Conservation (phyloP, 2,113 vertebrate species). For the Propithecus coquereli region DNA sequence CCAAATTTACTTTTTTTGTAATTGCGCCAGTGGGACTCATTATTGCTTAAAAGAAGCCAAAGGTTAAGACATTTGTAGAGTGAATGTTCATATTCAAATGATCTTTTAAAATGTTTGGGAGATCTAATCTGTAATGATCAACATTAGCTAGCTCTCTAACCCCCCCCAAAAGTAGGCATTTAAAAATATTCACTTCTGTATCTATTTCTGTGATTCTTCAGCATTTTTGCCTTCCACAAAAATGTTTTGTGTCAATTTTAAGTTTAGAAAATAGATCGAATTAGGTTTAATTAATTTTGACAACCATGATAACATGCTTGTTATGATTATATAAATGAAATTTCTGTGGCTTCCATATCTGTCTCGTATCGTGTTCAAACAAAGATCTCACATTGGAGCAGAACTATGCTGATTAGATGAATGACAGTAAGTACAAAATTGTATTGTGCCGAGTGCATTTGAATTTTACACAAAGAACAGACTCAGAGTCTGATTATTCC, state of each 20-base stretch:
- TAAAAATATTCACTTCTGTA: conserved; percentile 37
- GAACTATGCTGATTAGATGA: conserved; percentile 70
- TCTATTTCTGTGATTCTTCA: conserved; percentile 29
- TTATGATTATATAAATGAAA: conserved; percentile 70
- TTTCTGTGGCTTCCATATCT: conserved; percentile 62
- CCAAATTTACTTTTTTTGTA: conserved; percentile 36
- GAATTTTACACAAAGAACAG: conserved; percentile 66
- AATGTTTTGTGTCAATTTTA: conserved; percentile 41
- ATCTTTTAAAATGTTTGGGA: conserved; percentile 7
- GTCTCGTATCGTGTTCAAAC: conserved; percentile 62
- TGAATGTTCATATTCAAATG: conserved; percentile 25
- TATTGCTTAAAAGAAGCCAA: conserved; percentile 41
- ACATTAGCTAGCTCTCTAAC: neutral
- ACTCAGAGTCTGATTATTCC: conserved; percentile 53
- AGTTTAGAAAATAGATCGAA: conserved; percentile 56
- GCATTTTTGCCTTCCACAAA: conserved; percentile 39
- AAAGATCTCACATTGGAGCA: conserved; percentile 60
- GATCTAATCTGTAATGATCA: conserved; percentile 7
- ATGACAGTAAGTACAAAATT: conserved; percentile 67
- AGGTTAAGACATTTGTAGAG: neutral
- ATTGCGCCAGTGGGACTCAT: conserved; percentile 21
- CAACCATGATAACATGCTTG: conserved; percentile 52
- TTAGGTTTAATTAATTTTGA: conserved; percentile 68
- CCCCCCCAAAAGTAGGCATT: neutral
- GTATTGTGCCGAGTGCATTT: conserved; percentile 55